Evolutionary conservation across 64 coral and sea anemone genomes (phyloP), one percentile per base, ranked within the genome.

Genomic region (Dendronephthya gigantea): DNA sequence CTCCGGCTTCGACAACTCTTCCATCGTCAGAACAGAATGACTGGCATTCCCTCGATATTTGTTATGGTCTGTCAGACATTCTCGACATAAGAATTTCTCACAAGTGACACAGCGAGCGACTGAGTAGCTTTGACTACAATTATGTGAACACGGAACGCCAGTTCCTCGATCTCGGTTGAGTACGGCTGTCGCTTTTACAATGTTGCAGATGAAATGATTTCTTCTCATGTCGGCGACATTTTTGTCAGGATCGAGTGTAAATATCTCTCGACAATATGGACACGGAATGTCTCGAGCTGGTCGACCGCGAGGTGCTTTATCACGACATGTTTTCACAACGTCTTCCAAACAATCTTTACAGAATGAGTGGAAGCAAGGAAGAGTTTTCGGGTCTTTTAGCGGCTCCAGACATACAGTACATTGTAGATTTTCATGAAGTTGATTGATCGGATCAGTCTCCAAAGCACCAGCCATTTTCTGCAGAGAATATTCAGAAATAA

Each of bases 71-170:
- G 69, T 22, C 23, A 76, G 69, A 76, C 69, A 76, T 76, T 31
- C 35, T 76, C 35, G 29, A 28, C 69, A 76, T 25, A 76, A 37
- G 25, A 76, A 76, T 13, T 31, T 37, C 6, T 76, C 69, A 76
- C 69, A 76, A 16, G 5, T 37, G n/a, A 76, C 69, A 76, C 69
- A 76, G 34, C 69, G 69, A 76, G 69, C 69, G 31, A 76, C 69
- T 15, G 69, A 76, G n/a, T 13, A 76, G 25, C 29, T 25, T 25
- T 58, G 51, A 58, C 69, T 37, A 76, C 69, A 76, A 76, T 76
- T 37, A 34, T 76, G 69, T 45, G 41, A 45, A 45, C 41, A 45
- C 4, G 41, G 41, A 45, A 45, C 41, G 41, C 41, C 41, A 6
- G 34, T 31, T 22, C 12, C 69, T 33, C 28, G 69, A 37, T 76